Conservation (phyloP, 2,113 vertebrate species). For the Rana temporaria region DNA sequence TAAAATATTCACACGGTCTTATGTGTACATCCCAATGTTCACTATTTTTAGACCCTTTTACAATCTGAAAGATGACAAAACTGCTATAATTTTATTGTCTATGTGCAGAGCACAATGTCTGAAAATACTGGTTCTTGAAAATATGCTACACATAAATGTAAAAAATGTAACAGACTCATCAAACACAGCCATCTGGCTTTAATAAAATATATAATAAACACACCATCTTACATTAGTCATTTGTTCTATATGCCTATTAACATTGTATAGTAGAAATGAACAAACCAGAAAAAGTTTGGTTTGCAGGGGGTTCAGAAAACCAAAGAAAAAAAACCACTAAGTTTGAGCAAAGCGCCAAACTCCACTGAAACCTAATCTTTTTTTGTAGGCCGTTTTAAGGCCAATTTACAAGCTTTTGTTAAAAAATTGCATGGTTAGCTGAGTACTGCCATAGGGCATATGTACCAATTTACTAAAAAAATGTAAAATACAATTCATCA, state of each 20-base stretch:
- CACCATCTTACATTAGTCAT: conserved; percentile 49
- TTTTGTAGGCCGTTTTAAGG: too few species aligned
- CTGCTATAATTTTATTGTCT: conserved; percentile 55
- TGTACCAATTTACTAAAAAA: too few species aligned
- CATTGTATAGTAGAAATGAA: not conserved
- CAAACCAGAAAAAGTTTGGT: too few species aligned
- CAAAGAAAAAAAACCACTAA: too few species aligned
- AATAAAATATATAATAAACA: conserved; percentile 47
- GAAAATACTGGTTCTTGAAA: conserved; percentile 55
- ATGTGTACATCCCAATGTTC: conserved; percentile 21
- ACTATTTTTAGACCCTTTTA: conserved; percentile 52
- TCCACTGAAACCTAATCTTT: too few species aligned
- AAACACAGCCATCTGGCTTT: conserved; percentile 52
- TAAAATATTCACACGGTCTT: conserved; percentile 8
- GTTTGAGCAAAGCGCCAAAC: too few species aligned
- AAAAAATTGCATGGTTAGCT: too few species aligned
- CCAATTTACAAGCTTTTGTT: too few species aligned
- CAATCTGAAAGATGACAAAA: conserved; percentile 53
- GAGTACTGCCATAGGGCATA: too few species aligned
- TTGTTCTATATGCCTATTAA: conserved; percentile 36
- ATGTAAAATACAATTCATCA: too few species aligned
- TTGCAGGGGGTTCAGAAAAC: too few species aligned
- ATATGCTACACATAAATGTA: conserved; percentile 55
- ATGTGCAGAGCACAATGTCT: conserved; percentile 47
- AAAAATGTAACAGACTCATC: conserved; percentile 55